Conservation (phyloP, 2,797 vertebrate species). For the Chromis chromis region DNA sequence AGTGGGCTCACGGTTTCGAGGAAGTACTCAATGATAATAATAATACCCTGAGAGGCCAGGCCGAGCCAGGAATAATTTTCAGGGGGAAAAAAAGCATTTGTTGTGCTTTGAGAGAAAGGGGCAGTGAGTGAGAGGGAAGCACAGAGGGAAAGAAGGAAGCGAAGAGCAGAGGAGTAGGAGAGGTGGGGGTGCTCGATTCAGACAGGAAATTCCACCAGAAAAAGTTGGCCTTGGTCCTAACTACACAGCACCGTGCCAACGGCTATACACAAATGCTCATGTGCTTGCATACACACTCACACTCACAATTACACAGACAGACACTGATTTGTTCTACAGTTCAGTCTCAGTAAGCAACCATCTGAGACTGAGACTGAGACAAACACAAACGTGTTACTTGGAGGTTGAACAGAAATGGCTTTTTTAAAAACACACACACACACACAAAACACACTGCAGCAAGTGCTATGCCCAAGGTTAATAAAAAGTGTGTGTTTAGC, state of each 20-base stretch:
- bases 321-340: slow-evolving; percentile 74
- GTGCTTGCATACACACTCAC: slow-evolving; percentile 53
- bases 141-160: slow-evolving; percentile 58
- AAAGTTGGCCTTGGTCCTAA: slow-evolving; percentile 89
- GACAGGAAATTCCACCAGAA: slow-evolving; percentile 95
- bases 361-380: slow-evolving; percentile 66
- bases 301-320: slow-evolving; percentile 37
- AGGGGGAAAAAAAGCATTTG: slow-evolving; percentile 90
- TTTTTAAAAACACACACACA: slow-evolving; percentile 42
- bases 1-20: slow-evolving; percentile 85
- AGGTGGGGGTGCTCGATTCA: slow-evolving; percentile 84
- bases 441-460: slow-evolving; percentile 18
- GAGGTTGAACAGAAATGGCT: slow-evolving; percentile 51
- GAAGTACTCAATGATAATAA: slow-evolving; percentile 93
- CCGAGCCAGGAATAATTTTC: slow-evolving; percentile 82
- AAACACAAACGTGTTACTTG: slow-evolving; percentile 57
- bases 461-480: slow-evolving; percentile 45
- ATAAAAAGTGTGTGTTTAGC: slow-evolving; percentile 67
- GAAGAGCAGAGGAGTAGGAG: slow-evolving; percentile 67
- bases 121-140: slow-evolving; percentile 49
- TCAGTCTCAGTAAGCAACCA: slow-evolving; percentile 68
- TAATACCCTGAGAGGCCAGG: slow-evolving; percentile 87
- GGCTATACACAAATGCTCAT: slow-evolving; percentile 83
- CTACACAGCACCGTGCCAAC: slow-evolving; percentile 81
- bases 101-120: slow-evolving; percentile 74